A percentile compares a stretch with the other conserved stretches of the same genome.
Conservation (phyloP, 1,140 invertebrate species). For the Cardiocondyla obscurior region DNA sequence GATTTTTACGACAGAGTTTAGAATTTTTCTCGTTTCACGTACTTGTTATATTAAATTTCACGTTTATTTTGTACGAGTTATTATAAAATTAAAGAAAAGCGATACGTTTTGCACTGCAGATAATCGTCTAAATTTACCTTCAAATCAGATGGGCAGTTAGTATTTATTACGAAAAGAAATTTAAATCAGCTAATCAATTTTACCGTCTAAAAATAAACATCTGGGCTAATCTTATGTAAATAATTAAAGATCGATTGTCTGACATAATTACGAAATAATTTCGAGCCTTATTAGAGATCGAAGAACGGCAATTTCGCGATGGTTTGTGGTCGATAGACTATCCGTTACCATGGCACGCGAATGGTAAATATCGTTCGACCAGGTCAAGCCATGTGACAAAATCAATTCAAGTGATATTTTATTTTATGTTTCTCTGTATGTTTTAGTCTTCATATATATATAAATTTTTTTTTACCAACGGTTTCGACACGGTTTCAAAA, state of each 20-base stretch:
- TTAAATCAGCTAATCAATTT: neutral
- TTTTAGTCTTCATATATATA: constrained; percentile 65
- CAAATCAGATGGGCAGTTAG: neutral
- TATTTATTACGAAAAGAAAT: neutral
- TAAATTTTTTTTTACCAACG: constrained; percentile 26
- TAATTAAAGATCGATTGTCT: too few species aligned
- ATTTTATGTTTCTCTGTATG: constrained; percentile 61
- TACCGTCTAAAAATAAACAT: neutral
- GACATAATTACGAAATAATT: neutral
- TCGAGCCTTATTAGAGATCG: constrained; percentile 11
- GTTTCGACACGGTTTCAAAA: constrained; percentile 62
- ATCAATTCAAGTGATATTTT: constrained; percentile 76
- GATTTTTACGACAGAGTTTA: constrained; percentile 15
- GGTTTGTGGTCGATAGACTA: constrained; percentile 47
- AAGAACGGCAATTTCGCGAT: constrained; percentile 18
- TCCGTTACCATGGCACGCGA: constrained; percentile 69
- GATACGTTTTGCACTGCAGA: neutral
- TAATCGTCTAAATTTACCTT: neutral
- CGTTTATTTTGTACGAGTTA: too few species aligned
- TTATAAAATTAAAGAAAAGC: too few species aligned
- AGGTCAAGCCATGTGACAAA: constrained; percentile 75
- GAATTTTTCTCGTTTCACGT: neutral
- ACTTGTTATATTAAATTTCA: neutral
- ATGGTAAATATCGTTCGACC: constrained; percentile 71
- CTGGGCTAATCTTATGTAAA: too few species aligned